Conservation (phyloP, 2,797 vertebrate species). For the Aplochiton taeniatus region DNA sequence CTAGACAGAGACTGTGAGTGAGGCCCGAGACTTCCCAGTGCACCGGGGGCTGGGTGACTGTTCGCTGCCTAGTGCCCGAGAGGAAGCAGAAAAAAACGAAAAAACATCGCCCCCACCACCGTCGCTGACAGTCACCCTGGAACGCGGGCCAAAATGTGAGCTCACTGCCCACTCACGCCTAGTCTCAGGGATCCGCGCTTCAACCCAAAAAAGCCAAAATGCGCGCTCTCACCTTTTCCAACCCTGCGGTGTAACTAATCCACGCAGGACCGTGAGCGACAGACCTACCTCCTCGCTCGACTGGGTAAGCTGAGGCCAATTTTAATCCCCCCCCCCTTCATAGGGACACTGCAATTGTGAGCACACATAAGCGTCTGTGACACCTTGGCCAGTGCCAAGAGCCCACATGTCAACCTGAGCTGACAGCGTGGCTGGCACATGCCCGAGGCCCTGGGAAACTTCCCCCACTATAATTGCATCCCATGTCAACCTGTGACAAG, state of each 20-base stretch:
- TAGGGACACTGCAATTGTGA: conserved; percentile 58
- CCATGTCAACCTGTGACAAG: conserved; percentile 68
- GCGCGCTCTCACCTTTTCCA: not conserved
- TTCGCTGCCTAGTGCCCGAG: too few species aligned
- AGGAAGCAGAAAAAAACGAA: not conserved
- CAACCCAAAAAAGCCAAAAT: too few species aligned
- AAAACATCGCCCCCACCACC: not conserved
- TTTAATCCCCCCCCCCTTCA: conserved; percentile 29
- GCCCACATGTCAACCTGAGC: conserved; percentile 56
- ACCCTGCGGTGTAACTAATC: not conserved
- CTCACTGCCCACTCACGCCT: too few species aligned
- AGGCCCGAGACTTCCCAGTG: not conserved
- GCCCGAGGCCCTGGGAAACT: conserved; percentile 63
- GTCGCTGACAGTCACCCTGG: too few species aligned
- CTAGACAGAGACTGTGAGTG: conserved; percentile 56
- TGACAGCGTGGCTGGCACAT: conserved; percentile 69
- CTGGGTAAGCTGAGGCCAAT: conserved; percentile 28
- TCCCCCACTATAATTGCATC: conserved; percentile 71
- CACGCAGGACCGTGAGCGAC: not conserved
- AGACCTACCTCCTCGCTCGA: not conserved
- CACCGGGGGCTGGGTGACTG: too few species aligned
- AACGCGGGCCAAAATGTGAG: too few species aligned
- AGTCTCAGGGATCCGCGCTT: too few species aligned
- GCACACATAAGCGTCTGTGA: conserved; percentile 65
- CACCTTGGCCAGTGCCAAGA: conserved; percentile 60